Percentiles rank a stretch among this genome's conserved stretches.
Evolutionary conservation across 2,113 vertebrate genomes (phyloP).

Genomic region (Psophia crepitans): DNA sequence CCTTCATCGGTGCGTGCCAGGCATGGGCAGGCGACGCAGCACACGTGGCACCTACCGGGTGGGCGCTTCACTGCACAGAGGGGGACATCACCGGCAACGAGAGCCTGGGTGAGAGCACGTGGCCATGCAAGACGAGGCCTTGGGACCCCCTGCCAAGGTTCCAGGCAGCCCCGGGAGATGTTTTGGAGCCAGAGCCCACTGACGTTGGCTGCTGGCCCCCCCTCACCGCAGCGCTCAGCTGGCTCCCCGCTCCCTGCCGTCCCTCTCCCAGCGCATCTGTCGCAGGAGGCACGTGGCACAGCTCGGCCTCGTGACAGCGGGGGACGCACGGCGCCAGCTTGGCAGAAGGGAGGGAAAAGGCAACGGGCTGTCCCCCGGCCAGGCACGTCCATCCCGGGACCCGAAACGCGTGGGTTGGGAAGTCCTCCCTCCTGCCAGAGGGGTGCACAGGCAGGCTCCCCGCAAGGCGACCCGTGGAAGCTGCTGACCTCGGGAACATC

Average conservation of each 20-base stretch:
- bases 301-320: not conserved
- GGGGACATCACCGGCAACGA: accelerated
- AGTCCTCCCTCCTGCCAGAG: not conserved
- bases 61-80: accelerated
- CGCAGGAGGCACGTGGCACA: constrained; percentile 16
- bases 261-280: constrained; percentile 43
- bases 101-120: accelerated
- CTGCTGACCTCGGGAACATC: not conserved
- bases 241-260: not conserved
- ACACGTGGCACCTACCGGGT: accelerated
- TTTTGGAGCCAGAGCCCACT: not conserved
- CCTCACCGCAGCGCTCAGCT: not conserved
- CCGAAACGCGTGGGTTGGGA: accelerated
- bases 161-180: not conserved
- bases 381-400: accelerated
- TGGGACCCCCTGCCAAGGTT: not conserved
- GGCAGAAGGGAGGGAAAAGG: not conserved
- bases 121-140: accelerated
- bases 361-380: not conserved
- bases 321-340: not conserved
- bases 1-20: accelerated
- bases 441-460: not conserved
- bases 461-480: not conserved
- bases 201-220: not conserved
- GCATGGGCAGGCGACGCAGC: accelerated